A percentile compares a stretch with the other conserved stretches of the same genome.
phyloP scores from a whole-genome alignment of 2,797 vertebrate species.

The Notoglanidium macrostoma region DNA sequence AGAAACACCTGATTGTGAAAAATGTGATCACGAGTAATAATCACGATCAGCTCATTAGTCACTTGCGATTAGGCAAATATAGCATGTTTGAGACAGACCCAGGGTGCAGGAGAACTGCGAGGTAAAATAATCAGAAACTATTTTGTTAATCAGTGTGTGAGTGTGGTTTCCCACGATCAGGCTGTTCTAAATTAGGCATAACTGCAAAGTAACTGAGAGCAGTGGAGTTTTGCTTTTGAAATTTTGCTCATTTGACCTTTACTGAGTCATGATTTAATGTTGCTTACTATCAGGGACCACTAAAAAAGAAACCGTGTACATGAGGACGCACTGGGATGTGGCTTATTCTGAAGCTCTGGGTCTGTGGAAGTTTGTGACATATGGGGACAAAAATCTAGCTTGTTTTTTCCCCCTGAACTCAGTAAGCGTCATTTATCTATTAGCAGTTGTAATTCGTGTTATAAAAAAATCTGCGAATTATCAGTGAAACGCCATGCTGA shows the following conservation, averaged over 20 bases:
- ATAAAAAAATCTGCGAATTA: not conserved
- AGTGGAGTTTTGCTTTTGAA: conserved; percentile 8
- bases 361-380: not conserved
- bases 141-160: not conserved
- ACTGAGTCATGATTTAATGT: conserved; percentile 6
- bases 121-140: not conserved
- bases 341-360: not conserved
- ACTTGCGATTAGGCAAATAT: too few species aligned
- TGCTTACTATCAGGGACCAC: not conserved
- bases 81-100: not conserved
- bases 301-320: not conserved
- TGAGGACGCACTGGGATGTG: not conserved
- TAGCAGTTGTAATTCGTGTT: not conserved
- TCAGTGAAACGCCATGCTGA: not conserved
- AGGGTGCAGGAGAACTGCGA: not conserved
- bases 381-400: not conserved
- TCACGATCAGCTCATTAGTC: not conserved
- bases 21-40: too few species aligned
- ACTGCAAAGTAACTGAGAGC: not conserved
- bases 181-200: not conserved
- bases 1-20: not conserved
- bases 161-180: conserved; percentile 27
- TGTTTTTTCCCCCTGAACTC: not conserved
- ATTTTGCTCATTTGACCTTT: conserved; percentile 24
- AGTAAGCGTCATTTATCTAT: not conserved